Evolutionary conservation across 2,888 invertebrate species (phyloP).

Genomic region (Lymantria monacha): DNA sequence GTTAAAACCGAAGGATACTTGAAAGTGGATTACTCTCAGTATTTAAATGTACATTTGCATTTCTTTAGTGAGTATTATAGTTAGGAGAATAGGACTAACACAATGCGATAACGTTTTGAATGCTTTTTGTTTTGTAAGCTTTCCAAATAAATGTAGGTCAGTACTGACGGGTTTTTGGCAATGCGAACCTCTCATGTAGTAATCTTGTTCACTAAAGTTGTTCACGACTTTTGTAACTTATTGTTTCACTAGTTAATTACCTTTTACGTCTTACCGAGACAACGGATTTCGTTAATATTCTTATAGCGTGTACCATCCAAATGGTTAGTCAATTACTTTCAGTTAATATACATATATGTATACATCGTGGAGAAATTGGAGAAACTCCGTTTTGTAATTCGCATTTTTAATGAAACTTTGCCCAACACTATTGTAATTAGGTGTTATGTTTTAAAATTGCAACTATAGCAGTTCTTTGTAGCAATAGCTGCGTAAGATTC

Average conservation of each 20-base stretch:
- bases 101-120: constrained; percentile 9
- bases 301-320: constrained; percentile 12
- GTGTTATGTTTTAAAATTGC: neutral
- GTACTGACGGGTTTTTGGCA: constrained; percentile 25
- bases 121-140: constrained; percentile 11
- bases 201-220: constrained; percentile 13
- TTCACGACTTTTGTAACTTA: constrained; percentile 7
- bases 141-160: constrained; percentile 31
- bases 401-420: neutral
- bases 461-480: neutral
- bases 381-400: constrained; percentile 3
- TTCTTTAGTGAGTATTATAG: neutral
- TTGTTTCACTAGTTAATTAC: neutral
- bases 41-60: neutral
- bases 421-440: neutral
- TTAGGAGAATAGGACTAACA: constrained; percentile 7
- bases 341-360: neutral
- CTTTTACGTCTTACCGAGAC: constrained; percentile 6
- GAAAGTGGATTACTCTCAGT: neutral
- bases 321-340: constrained; percentile 4
- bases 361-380: neutral
- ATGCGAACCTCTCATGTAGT: constrained; percentile 9
- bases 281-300: constrained; percentile 7
- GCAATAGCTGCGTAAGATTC: too few relatives aligned
- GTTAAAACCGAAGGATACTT: neutral